Evolutionary conservation across 2,113 vertebrate genomes (phyloP).

Genomic region (Seriola rivoliana): DNA sequence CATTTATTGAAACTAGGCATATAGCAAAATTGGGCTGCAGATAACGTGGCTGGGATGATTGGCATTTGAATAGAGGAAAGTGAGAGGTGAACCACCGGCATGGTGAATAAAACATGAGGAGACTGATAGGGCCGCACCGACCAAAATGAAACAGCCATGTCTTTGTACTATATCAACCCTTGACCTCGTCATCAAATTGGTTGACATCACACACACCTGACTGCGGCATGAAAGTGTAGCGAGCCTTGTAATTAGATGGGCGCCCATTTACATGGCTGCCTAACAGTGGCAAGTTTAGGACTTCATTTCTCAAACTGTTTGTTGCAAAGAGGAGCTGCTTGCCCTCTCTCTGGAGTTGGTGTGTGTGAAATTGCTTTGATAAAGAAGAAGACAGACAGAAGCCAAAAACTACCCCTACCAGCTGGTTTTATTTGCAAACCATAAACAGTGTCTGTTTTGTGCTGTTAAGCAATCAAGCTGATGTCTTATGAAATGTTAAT

Average conservation of each 20-base stretch:
- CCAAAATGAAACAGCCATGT: slow-evolving; percentile 63
- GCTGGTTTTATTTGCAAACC: slow-evolving; percentile 13
- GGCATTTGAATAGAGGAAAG: slow-evolving; percentile 52
- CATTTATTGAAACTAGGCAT: slow-evolving; percentile 12
- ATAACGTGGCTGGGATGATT: slow-evolving; percentile 46
- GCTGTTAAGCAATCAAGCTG: slow-evolving; percentile 14
- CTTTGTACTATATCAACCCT: slow-evolving; percentile 62
- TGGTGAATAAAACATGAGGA: slow-evolving; percentile 71
- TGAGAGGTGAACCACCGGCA: slow-evolving; percentile 37
- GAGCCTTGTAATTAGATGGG: slow-evolving; percentile 42
- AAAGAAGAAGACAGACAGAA: background rate
- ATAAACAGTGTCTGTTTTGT: slow-evolving; percentile 8
- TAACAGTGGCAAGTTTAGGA: background rate
- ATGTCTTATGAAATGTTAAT: slow-evolving; percentile 16
- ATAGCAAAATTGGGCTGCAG: slow-evolving; percentile 23
- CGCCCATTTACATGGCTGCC: slow-evolving; percentile 20
- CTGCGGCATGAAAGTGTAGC: slow-evolving; percentile 26
- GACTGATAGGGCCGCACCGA: slow-evolving; percentile 11
- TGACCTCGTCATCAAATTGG: slow-evolving; percentile 56
- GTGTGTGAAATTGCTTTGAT: slow-evolving; percentile 4
- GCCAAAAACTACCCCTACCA: background rate
- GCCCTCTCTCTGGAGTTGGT: background rate
- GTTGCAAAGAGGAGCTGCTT: background rate
- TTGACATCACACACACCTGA: slow-evolving; percentile 55
- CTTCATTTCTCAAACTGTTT: slow-evolving; percentile 30